phyloP scores from a whole-genome alignment of 1,140 invertebrate species.

The Hydropsyche tenuis region DNA sequence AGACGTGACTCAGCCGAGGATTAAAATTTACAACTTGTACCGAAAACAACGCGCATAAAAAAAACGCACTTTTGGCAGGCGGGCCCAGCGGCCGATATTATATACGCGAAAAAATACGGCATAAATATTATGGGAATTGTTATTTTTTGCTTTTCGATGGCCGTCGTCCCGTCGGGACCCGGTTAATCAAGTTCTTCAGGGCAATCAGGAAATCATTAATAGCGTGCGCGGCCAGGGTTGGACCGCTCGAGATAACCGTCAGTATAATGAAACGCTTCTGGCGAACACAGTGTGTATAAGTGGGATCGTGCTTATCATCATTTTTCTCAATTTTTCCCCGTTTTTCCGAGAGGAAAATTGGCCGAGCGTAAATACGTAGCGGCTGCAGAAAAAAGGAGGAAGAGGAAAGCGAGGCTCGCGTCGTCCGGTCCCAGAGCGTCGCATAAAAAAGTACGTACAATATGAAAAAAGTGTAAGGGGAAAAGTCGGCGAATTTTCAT shows the following conservation, averaged over 20 bases:
- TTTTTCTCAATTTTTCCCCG: conserved; percentile 38
- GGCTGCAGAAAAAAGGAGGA: background rate
- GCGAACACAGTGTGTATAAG: conserved; percentile 34
- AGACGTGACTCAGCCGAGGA: no score
- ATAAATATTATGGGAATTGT: background rate
- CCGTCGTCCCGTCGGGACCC: conserved; percentile 10
- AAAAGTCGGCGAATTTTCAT: no score
- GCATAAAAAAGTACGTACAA: no score
- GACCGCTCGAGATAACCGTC: conserved; percentile 32
- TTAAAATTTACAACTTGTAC: no score
- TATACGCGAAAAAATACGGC: background rate
- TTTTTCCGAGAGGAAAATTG: conserved; percentile 33
- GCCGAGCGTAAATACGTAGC: conserved; percentile 31
- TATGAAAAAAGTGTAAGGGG: no score
- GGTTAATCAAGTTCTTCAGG: conserved; percentile 24
- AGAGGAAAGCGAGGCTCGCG: background rate
- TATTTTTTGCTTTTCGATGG: background rate
- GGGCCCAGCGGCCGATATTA: background rate
- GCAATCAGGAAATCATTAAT: conserved; percentile 37
- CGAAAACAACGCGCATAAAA: background rate
- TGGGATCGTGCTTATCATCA: conserved; percentile 39
- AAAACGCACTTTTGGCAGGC: no score
- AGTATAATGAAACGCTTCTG: conserved; percentile 41
- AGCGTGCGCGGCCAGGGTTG: background rate
- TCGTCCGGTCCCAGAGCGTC: background rate